Evolutionary conservation across 2,888 invertebrate species (phyloP).

Genomic region (Orthosia incerta): DNA sequence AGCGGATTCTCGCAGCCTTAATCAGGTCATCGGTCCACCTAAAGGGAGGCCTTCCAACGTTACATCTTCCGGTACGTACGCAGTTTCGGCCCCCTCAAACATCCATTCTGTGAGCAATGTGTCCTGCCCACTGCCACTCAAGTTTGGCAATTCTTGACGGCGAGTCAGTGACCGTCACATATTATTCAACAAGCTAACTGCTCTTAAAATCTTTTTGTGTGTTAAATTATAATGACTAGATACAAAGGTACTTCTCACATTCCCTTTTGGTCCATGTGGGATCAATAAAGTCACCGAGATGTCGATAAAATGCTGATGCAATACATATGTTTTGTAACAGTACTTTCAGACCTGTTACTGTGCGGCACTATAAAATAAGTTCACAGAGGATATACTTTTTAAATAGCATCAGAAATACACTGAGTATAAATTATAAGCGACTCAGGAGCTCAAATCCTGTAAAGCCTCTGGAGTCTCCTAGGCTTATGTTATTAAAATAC

Average conservation of each 20-base stretch:
- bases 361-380: too few relatives aligned
- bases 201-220: not conserved
- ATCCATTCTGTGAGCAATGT: too few relatives aligned
- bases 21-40: too few relatives aligned
- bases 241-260: slow-evolving; percentile 1
- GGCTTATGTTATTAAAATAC: not conserved
- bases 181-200: not conserved
- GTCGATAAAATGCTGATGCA: slow-evolving; percentile 32
- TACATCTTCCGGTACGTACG: too few relatives aligned
- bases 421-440: not conserved
- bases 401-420: too few relatives aligned
- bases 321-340: not conserved
- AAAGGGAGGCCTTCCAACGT: too few relatives aligned
- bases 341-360: not conserved
- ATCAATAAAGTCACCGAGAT: slow-evolving; percentile 20
- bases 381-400: too few relatives aligned
- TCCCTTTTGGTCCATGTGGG: not conserved
- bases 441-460: not conserved
- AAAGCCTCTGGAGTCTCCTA: not conserved
- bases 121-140: too few relatives aligned
- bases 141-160: not conserved
- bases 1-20: too few relatives aligned
- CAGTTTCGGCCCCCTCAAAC: too few relatives aligned
- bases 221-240: not conserved
- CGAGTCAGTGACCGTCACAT: not conserved